These are phyloP conservation scores for Lepidonotus clava DNA, from an alignment of 2,888 invertebrate species.

Conservation along the genomic window DNA sequence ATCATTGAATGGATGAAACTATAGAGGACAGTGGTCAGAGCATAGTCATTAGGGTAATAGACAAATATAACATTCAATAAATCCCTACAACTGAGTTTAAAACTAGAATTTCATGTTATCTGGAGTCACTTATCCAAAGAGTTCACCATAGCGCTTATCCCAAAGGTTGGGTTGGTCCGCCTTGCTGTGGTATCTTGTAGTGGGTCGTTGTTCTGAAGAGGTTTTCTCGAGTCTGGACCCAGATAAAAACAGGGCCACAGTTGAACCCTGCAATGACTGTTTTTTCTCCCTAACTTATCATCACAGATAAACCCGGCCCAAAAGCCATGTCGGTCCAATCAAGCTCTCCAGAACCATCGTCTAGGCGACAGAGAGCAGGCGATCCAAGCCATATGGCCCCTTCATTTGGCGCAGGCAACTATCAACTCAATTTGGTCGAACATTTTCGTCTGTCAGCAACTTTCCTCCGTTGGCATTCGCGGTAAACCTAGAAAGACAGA, in stretches of 20 bases:
- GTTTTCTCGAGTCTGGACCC: too few species aligned
- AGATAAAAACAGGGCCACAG: background rate
- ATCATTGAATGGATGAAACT: too few species aligned
- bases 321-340: constrained; percentile 14
- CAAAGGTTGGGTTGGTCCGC: too few species aligned
- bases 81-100: too few species aligned
- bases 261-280: background rate
- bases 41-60: too few species aligned
- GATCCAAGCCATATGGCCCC: constrained; percentile 49
- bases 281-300: constrained; percentile 24
- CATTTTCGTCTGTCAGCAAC: constrained; percentile 85
- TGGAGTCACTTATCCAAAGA: too few species aligned
- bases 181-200: too few species aligned
- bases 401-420: constrained; percentile 48
- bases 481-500: constrained; percentile 66
- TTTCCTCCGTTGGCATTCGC: constrained; percentile 83
- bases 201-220: too few species aligned
- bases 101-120: too few species aligned
- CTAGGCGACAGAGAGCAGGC: constrained; percentile 5
- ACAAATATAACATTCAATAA: too few species aligned
- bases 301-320: background rate
- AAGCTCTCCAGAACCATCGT: constrained; percentile 14
- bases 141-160: too few species aligned
- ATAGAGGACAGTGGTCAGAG: too few species aligned
- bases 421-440: constrained; percentile 54